Evolutionary conservation across 2,888 invertebrate species (phyloP), one percentile per base, ranked within the genome.

Genomic region (Strigamia crassipes): DNA sequence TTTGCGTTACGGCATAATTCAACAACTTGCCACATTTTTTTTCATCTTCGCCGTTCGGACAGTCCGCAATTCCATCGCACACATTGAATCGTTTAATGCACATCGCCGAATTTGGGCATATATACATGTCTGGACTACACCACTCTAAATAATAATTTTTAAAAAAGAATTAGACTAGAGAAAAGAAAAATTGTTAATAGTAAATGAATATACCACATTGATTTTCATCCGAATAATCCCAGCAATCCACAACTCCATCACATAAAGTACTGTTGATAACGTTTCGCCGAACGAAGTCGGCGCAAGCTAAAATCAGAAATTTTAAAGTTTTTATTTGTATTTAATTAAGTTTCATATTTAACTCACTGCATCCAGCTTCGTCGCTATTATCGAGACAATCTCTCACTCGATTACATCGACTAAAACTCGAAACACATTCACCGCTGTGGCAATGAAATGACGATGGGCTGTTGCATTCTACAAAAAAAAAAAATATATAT

Each of bases 211-310:
- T 90, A 93, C 93, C 93, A 87, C 94, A 94, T 84, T 92, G 90
- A 85, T 91, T 91, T 88, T 94, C 94, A 87, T 94, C 94, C 0
- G 93, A 92, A 86, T 91, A 93, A 86, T 94, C 94, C 92, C 92
- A 93, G 86, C 94, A 94, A 86, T 94, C 94, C 0, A 93, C 91
- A 34, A 93, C 90, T 1, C 94, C 94, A 85, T 94, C 94, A 86
- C 94, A 94, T 80, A 94, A 92, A 87, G 94, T 94, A 15, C 92
- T 90, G 83, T 91, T 89, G 0, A 93, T 89, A 84, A 91, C 91
- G 85, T 93, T 93, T 0, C 93, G 91, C 82, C 90, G 90, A 66
- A 94, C 87, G 85, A 93, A 93, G 87, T 94, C 93, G 10, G 93
- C 93, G 86, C 94, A 94, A 23, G 92, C 85, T 84, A 77, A 61